Base-by-base conservation (phyloP, 2,797 vertebrate genomes). In the Betta splendens region DNA sequence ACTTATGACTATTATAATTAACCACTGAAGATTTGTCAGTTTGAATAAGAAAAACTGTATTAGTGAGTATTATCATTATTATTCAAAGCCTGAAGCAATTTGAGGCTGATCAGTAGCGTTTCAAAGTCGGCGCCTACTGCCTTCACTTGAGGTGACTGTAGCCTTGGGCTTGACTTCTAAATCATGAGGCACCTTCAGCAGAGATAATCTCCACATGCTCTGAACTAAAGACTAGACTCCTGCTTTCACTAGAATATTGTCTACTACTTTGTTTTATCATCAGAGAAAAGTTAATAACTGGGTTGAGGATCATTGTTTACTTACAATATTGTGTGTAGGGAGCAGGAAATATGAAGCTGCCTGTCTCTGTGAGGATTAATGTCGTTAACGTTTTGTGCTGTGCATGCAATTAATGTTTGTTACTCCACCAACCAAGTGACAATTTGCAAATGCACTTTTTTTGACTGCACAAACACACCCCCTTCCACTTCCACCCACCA, bases 351-450 rank as follows among this genome's bases (percentile, higher is more conserved):
- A 45, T 39, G 38, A 7, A 35, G 33, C 29, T 15, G 11, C 66
- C 43, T 61, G 20, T 73, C 73, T 77, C 49, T 69, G 36, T 9
- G 17, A 38, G 61, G 21, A 62, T 80, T 59, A 28, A 80, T 53
- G 68, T 64, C 61, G 66, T 58, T 4, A 23, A 58, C 54, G 29
- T 80, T 69, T 72, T 71, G 22, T 16, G 18, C 63, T 58, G 53
- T 56, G 33, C 55, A 26, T 68, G 60, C 67, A 80, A 79, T 83
- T 80, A 80, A 72, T 74, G 69, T 76, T 82, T 7, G 64, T 67
- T 85, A 77, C 81, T 85, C 80, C 87, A 28, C 64, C 83, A 80
- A 45, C 83, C 85, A 77, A 67, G 75, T 81, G 48, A 87, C 87
- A 82, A 81, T 80, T 85, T 89, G 86, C 87, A 83, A 81, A 69